These are phyloP conservation scores for Lathronympha strigana DNA, from an alignment of 2,888 invertebrate genomes.

Conservation along the genomic window DNA sequence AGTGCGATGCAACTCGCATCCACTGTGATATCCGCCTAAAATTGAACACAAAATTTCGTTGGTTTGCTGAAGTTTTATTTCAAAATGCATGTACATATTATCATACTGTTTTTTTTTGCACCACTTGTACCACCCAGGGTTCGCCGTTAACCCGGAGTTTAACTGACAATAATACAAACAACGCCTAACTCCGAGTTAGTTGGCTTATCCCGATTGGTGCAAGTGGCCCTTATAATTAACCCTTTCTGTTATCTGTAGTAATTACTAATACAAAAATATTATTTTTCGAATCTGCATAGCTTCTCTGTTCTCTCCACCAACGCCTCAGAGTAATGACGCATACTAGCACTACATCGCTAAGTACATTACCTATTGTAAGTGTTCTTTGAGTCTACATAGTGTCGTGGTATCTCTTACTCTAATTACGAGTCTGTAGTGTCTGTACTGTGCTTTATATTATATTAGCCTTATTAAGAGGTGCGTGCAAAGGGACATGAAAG, in stretches of 20 bases:
- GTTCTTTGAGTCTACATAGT: slow-evolving; percentile 74
- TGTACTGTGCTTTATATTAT: slow-evolving; percentile 51
- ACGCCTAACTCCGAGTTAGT: too few relatives aligned
- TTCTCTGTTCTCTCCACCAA: slow-evolving; percentile 53
- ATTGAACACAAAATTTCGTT: too few relatives aligned
- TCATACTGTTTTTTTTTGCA: too few relatives aligned
- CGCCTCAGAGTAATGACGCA: slow-evolving; percentile 77
- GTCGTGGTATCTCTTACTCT: slow-evolving; percentile 72
- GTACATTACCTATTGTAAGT: slow-evolving; percentile 83
- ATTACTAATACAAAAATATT: neutral
- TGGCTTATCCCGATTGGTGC: too few relatives aligned
- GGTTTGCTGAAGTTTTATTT: too few relatives aligned
- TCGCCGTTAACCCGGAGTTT: too few relatives aligned
- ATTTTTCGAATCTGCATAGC: slow-evolving; percentile 53
- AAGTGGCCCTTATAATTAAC: too few relatives aligned
- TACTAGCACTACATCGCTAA: slow-evolving; percentile 73
- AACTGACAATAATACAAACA: too few relatives aligned
- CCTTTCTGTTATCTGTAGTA: neutral
- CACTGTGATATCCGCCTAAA: too few relatives aligned
- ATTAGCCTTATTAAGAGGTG: slow-evolving; percentile 37
- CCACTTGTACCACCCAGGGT: too few relatives aligned
- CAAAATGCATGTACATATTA: too few relatives aligned
- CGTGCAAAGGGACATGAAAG: slow-evolving; percentile 35
- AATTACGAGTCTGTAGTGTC: slow-evolving; percentile 67
- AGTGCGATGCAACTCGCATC: too few relatives aligned